These are phyloP conservation scores for Choloepus didactylus DNA, from an alignment of 2,797 vertebrate species.

Conservation along the genomic window DNA sequence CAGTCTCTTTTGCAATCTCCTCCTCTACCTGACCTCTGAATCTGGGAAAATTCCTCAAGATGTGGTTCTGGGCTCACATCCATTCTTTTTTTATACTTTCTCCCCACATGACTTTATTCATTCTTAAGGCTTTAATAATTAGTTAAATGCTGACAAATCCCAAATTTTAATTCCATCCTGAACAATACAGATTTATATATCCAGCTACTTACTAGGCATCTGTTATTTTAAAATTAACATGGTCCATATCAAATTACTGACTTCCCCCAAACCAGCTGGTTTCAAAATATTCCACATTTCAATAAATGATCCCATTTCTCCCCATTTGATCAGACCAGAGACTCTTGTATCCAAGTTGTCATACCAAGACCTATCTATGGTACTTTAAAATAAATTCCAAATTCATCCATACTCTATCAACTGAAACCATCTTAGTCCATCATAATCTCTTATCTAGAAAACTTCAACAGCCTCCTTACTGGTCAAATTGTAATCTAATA, in stretches of 20 bases:
- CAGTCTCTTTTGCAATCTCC: neutral
- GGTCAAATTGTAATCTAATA: slow-evolving; percentile 11
- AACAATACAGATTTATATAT: neutral
- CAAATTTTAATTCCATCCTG: neutral
- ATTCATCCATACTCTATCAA: neutral
- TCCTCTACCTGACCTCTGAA: neutral
- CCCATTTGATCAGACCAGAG: neutral
- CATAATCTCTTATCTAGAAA: neutral
- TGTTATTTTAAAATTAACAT: neutral
- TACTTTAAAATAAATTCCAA: neutral
- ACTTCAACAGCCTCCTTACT: neutral
- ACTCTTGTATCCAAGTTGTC: neutral
- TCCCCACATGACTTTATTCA: neutral
- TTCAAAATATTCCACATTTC: neutral
- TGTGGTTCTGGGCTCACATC: neutral
- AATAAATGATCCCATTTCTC: neutral
- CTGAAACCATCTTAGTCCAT: neutral
- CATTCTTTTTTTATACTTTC: neutral
- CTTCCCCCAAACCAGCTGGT: neutral
- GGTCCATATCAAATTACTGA: neutral
- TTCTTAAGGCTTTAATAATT: neutral
- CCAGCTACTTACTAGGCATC: neutral
- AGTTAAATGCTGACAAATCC: neutral
- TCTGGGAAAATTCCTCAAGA: neutral
- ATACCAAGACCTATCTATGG: neutral